These are phyloP conservation scores for Cotesia glomerata DNA, from an alignment of 1,140 invertebrate species.

Conservation along the genomic window DNA sequence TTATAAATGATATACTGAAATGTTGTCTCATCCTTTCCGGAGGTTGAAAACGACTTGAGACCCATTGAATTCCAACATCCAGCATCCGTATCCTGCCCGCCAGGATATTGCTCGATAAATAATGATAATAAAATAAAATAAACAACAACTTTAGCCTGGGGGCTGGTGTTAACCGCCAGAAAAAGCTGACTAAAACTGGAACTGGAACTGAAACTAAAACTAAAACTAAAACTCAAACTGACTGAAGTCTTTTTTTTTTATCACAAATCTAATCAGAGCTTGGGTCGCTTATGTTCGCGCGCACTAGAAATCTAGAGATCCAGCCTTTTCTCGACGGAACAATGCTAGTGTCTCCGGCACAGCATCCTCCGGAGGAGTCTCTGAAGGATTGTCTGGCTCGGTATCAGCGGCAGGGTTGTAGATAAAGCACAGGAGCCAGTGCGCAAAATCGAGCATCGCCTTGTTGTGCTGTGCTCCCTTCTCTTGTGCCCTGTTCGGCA, in stretches of 20 bases:
- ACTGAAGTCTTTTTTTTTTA: neutral
- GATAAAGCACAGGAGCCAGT: neutral
- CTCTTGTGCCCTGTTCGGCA: conserved; percentile 3
- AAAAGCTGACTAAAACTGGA: too few species aligned
- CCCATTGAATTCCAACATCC: conserved; percentile 7
- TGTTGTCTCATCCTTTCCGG: conserved; percentile 1
- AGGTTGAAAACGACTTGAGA: conserved; percentile 4
- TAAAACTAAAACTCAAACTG: too few species aligned
- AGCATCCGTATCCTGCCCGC: conserved; percentile 8
- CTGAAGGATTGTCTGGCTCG: neutral
- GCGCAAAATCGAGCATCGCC: conserved; percentile 24
- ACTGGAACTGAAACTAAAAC: too few species aligned
- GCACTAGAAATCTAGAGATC: neutral
- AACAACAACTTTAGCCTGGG: neutral
- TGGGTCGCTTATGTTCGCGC: neutral
- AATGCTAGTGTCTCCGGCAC: neutral
- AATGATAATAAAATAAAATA: conserved; percentile 6
- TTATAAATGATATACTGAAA: neutral
- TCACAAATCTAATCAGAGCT: conserved; percentile 6
- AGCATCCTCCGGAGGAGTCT: conserved; percentile 9
- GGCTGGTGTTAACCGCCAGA: neutral
- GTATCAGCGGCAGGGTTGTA: neutral
- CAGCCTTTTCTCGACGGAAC: neutral
- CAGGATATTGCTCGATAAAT: neutral
- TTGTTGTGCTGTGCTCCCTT: neutral